phyloP scores from a whole-genome alignment of 2,113 vertebrate species.

The Pachyramphus minor region DNA sequence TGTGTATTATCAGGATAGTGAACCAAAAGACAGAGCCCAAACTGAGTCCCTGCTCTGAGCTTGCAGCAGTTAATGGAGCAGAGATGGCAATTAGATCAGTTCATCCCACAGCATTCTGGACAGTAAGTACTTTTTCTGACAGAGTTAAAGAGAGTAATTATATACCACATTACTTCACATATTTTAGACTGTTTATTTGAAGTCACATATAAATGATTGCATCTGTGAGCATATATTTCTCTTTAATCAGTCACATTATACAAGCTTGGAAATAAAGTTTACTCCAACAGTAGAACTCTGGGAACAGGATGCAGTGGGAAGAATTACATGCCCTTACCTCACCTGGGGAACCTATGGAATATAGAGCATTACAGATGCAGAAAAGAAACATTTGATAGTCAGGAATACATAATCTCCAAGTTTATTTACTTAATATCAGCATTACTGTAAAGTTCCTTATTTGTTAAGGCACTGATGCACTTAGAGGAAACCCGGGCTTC shows the following conservation, averaged over 20 bases:
- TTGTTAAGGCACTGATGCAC: not conserved
- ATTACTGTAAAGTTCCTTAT: not conserved
- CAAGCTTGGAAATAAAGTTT: not conserved
- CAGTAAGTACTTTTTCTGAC: not conserved
- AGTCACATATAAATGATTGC: not conserved
- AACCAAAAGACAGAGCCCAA: not conserved
- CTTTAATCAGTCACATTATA: not conserved
- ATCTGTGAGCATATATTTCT: not conserved
- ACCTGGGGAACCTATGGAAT: not conserved
- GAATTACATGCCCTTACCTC: not conserved
- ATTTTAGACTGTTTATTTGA: not conserved
- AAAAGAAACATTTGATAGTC: not conserved
- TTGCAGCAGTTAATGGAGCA: not conserved
- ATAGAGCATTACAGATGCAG: not conserved
- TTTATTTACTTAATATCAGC: not conserved
- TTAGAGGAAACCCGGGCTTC: not conserved
- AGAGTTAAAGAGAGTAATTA: not conserved
- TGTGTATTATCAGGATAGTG: not conserved
- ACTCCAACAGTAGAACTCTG: not conserved
- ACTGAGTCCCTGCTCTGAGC: not conserved
- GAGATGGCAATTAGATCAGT: not conserved
- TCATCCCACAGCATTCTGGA: not conserved
- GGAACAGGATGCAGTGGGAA: not conserved
- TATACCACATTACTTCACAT: not conserved
- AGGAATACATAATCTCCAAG: not conserved